A percentile compares a stretch with the other conserved stretches of the same genome.
phyloP scores from a whole-genome alignment of 2,888 invertebrate genomes.

The Halocaridina rubra region DNA sequence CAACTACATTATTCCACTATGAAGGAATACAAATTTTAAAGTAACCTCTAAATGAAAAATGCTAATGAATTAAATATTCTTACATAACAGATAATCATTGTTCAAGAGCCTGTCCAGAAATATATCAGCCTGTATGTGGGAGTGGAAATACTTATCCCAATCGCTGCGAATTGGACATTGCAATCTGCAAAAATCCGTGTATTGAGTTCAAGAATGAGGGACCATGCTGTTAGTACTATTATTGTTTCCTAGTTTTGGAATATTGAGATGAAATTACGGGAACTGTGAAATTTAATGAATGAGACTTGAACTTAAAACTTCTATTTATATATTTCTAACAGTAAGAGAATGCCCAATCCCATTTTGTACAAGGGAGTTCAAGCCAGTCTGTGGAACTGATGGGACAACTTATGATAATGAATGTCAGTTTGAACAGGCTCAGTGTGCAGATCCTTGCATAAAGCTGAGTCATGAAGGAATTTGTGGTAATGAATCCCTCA shows the following conservation, averaged over 20 bases:
- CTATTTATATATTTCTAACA: too few species aligned
- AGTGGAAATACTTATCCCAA: not conserved
- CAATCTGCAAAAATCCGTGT: not conserved
- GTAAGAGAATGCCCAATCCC: not conserved
- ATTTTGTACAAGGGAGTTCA: not conserved
- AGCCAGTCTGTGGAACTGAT: not conserved
- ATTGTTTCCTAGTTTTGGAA: too few species aligned
- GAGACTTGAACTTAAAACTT: too few species aligned
- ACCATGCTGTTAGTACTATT: not conserved
- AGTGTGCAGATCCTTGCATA: not conserved
- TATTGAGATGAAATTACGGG: too few species aligned
- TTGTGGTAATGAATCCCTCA: not conserved
- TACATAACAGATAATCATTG: too few species aligned
- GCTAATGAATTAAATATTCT: too few species aligned
- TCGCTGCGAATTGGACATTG: not conserved
- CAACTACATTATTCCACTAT: too few species aligned
- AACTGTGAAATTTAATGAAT: too few species aligned
- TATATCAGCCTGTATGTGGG: not conserved
- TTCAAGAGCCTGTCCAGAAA: not conserved
- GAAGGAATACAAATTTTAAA: too few species aligned
- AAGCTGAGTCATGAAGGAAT: not conserved
- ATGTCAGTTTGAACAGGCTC: not conserved
- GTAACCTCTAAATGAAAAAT: too few species aligned
- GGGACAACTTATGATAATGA: not conserved
- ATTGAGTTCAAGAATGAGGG: not conserved